These are phyloP conservation scores for Tipula unca DNA, from an alignment of 2,888 invertebrate species.

Conservation along the genomic window DNA sequence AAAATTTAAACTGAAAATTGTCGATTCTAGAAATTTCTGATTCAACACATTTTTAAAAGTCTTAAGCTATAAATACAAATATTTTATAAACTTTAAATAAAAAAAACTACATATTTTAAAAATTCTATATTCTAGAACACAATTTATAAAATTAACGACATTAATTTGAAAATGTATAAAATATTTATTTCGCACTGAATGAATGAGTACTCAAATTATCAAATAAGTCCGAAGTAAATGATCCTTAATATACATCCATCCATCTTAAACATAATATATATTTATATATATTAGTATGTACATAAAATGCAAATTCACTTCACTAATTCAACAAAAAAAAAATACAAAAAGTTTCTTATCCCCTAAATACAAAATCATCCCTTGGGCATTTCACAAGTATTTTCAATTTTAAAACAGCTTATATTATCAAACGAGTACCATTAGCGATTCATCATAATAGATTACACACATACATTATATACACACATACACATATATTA, in stretches of 20 bases:
- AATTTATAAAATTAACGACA: no score
- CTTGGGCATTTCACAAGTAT: not conserved
- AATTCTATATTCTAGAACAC: no score
- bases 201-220: no score
- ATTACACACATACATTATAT: not conserved
- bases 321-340: not conserved
- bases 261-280: not conserved
- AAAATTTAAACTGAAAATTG: no score
- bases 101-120: no score
- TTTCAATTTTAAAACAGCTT: not conserved
- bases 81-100: no score
- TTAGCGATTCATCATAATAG: slow-evolving; percentile 3
- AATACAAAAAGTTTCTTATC: not conserved
- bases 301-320: not conserved
- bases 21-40: no score
- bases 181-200: no score
- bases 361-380: not conserved
- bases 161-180: no score
- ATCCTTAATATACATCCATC: no score
- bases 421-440: not conserved
- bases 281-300: not conserved
- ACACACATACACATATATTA: not conserved
- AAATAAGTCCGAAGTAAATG: not conserved
- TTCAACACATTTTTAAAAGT: no score
- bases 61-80: no score